phyloP scores from a whole-genome alignment of 2,113 vertebrate species.

The Grammomys dolichurus region DNA sequence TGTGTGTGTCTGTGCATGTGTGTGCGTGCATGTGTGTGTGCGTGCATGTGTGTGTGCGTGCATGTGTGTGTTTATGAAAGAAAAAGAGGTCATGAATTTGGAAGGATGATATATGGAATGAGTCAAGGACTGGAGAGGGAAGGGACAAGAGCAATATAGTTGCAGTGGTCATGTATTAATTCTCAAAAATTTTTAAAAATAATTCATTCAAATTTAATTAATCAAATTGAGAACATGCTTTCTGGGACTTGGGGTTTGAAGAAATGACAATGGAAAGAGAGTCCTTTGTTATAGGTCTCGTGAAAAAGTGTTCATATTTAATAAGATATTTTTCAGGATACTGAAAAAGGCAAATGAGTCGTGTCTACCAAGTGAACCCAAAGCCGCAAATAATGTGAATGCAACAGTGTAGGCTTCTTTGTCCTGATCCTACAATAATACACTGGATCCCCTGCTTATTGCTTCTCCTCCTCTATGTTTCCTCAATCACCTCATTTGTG shows the following conservation, averaged over 20 bases:
- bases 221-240: neutral
- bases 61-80: neutral
- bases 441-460: neutral
- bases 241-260: neutral
- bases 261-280: neutral
- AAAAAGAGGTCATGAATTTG: neutral
- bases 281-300: neutral
- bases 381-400: neutral
- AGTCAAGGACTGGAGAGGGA: neutral
- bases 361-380: neutral
- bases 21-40: neutral
- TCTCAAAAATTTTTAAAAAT: neutral
- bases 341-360: neutral
- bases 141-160: neutral
- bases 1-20: neutral
- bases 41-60: neutral
- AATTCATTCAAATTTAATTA: conserved; percentile 26
- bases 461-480: neutral
- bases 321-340: neutral
- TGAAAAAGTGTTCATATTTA: neutral
- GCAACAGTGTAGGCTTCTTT: neutral
- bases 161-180: neutral
- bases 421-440: neutral
- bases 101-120: neutral
- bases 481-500: conserved; percentile 5